Evolutionary conservation across 2,888 invertebrate genomes (phyloP), one percentile per base, ranked within the genome.

Genomic region (Stramonita haemastoma): DNA sequence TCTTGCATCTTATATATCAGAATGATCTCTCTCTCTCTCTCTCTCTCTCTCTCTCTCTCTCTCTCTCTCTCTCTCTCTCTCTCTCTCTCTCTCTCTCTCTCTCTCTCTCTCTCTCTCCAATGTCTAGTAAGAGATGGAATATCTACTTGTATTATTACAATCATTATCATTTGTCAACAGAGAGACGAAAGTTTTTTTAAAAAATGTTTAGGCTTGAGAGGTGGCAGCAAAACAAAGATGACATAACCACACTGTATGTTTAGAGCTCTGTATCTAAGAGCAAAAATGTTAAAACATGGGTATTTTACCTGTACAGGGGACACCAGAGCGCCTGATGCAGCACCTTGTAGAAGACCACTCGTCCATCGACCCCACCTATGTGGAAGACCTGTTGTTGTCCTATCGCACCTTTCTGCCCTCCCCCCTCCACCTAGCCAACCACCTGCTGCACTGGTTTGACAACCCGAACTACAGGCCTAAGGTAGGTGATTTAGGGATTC

Each of bases 311-410:
- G 86, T 90, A 34, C 94, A 97, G 96, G 99, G 98, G 32, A 98
- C 98, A 36, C 97, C 98, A 0, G 98, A 98, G 93, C 97, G 98
- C 90, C 96, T 99, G 91, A 98, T 99, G 97, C 97, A 98, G 93
- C 99, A 99, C 96, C 97, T 99, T 89, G 98, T 99, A 88, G 99
- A 99, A 96, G 99, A 99, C 95, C 98, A 99, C 96, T 98, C 98
- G 0, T 92, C 94, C 46, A 95, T 95, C 60, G 99, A 99, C 96
- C 98, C 99, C 19, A 99, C 98, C n/a, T 99, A 99, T 96, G 98
- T 99, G 84, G 99, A 99, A 96, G 99, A 99, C 96, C 99, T 99
- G 96, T 97, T 99, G 87, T 97, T 99, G 88, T 99, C 99, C 17
- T 99, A 99, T 96, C 97, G 99, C 92, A 99, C 99, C 86, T 99